phyloP scores from a whole-genome alignment of 1,140 invertebrate genomes.

The Leptinotarsa texana region DNA sequence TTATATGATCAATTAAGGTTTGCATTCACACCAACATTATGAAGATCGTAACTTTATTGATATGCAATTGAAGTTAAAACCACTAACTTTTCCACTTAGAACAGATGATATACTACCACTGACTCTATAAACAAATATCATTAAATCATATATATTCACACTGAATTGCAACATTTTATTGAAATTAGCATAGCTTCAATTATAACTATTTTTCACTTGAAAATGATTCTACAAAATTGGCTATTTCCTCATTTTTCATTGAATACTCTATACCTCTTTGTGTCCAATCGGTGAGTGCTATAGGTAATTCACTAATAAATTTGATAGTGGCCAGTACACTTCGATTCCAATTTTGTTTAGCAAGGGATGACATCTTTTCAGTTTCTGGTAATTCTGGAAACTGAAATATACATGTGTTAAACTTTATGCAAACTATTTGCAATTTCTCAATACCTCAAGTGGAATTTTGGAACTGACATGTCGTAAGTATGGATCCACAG shows the following conservation, averaged over 20 bases:
- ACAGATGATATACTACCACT: too few relatives aligned
- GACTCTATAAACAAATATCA: too few relatives aligned
- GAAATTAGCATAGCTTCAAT: too few relatives aligned
- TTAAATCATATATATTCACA: too few relatives aligned
- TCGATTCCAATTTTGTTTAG: constrained; percentile 62
- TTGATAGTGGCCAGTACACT: constrained; percentile 60
- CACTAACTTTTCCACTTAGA: too few relatives aligned
- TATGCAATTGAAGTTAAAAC: too few relatives aligned
- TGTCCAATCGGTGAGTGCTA: constrained; percentile 54
- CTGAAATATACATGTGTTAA: constrained; percentile 49
- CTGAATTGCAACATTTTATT: too few relatives aligned
- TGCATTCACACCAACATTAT: too few relatives aligned
- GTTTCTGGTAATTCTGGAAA: constrained; percentile 60
- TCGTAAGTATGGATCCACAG: constrained; percentile 59
- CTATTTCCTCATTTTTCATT: constrained; percentile 43
- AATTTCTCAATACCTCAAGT: constrained; percentile 56
- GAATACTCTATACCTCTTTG: constrained; percentile 44
- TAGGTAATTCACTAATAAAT: constrained; percentile 59
- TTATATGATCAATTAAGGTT: too few relatives aligned
- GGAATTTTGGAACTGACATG: constrained; percentile 60
- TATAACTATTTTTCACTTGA: constrained; percentile 11
- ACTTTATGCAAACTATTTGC: neutral
- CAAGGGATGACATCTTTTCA: constrained; percentile 53
- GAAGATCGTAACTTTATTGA: too few relatives aligned
- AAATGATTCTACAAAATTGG: constrained; percentile 40